Evolutionary conservation across 23 tunicate species (phyloP), one percentile per base, ranked within the genome.

Genomic region (Clavelina lepadiformis): DNA sequence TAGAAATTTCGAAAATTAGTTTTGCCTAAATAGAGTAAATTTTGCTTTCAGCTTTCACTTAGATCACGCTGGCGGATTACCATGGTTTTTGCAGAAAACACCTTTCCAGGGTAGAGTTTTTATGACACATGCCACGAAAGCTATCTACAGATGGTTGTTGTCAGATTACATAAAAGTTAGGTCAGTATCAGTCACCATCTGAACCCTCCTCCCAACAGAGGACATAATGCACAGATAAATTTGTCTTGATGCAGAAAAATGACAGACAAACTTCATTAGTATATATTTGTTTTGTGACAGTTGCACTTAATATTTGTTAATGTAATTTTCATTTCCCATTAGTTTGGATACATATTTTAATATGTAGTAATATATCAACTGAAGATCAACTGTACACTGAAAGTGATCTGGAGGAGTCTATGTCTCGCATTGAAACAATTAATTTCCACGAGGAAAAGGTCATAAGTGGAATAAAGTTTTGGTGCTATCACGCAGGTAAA

Each of bases 401-500:
- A 58, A 72, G 81, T n/a, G 98, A 93, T 68, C 55, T 93, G 13
- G 94, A 85, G 61, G 98, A 78, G 11, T 77, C 94, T 0, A 83
- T 93, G 93, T 35, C 82, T 26, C 65, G 94, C 47, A 93, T 93
- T 41, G 98, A 93, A 74, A 93, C 98, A 15, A 85, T 93, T 20
- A 85, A 93, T 56, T 93, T 93, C 51, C 98, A 93, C 31, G 98
- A 83, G 58, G 91, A 93, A 62, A 93, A 93, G 63, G 69, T 60
- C 31, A 79, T 93, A 32, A 52, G 51, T n/a, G 98, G 98, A 27
- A 85, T 93, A n/a, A 93, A 93, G 64, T 93, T 93, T 56, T 93
- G 93, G 88, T 85, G 93, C 41, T 93, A 93, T 58, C 98, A 93
- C 69, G 98, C 98, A 56, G 98, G 98, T 83, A 0, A 49, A 31